Evolutionary conservation across 2,113 vertebrate species (phyloP).

Genomic region (Halcyon malimbica): DNA sequence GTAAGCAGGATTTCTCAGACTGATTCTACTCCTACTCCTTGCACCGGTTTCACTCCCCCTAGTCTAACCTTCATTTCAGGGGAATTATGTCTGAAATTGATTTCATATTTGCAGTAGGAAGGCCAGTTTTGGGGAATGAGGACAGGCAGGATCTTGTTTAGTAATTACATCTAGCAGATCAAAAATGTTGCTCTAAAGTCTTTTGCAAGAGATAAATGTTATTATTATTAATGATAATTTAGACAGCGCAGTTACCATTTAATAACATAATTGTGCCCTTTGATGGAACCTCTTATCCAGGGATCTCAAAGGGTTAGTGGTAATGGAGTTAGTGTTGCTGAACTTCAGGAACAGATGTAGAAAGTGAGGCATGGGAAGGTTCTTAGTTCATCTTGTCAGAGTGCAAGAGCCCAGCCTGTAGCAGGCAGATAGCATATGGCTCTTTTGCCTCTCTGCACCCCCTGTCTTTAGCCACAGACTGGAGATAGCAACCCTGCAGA

Average conservation of each 20-base stretch:
- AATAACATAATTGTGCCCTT: constrained; percentile 21
- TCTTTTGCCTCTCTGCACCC: neutral
- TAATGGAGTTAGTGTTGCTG: neutral
- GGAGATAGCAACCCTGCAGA: neutral
- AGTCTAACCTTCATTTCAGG: neutral
- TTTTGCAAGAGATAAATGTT: constrained; percentile 43
- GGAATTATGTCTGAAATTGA: neutral
- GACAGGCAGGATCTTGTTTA: neutral
- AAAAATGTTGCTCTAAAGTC: constrained; percentile 6
- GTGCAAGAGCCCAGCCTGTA: neutral
- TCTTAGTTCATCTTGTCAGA: neutral
- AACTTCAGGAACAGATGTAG: neutral
- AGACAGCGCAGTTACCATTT: neutral
- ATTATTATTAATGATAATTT: constrained; percentile 1
- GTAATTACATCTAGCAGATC: neutral
- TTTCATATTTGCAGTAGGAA: neutral
- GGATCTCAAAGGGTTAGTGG: neutral
- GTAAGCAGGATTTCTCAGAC: neutral
- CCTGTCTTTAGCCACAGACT: neutral
- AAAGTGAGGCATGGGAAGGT: neutral
- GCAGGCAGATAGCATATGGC: neutral
- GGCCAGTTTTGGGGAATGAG: neutral
- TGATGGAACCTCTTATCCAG: neutral
- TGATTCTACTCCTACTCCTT: neutral
- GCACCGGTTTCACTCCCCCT: neutral